phyloP scores from a whole-genome alignment of 2,888 invertebrate species.

The Epsilonema sp. region DNA sequence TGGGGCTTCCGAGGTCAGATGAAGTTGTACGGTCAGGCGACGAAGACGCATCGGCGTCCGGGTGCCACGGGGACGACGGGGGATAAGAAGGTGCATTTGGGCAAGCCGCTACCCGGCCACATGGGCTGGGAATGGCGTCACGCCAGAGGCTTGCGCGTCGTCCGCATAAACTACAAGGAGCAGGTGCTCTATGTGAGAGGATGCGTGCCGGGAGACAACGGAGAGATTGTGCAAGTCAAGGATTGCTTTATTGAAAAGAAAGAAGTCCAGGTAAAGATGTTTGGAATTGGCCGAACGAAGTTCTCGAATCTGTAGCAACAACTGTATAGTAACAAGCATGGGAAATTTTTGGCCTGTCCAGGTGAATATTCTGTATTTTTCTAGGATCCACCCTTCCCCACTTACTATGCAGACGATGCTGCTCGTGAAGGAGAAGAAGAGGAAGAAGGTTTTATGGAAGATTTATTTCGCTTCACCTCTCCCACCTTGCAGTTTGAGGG shows the following conservation, averaged over 20 bases:
- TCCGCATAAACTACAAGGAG: background rate
- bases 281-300: no score
- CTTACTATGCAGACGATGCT: background rate
- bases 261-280: conserved; percentile 4
- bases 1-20: conserved; percentile 76
- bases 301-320: no score
- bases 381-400: background rate
- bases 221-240: conserved; percentile 34
- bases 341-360: no score
- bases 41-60: conserved; percentile 73
- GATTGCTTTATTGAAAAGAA: conserved; percentile 16
- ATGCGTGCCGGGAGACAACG: conserved; percentile 59
- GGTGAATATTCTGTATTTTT: background rate
- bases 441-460: background rate
- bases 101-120: conserved; percentile 85
- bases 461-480: background rate
- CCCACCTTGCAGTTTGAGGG: background rate
- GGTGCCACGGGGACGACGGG: conserved; percentile 38
- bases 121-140: conserved; percentile 57
- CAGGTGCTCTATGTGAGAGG: conserved; percentile 55
- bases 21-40: conserved; percentile 49
- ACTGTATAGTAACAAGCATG: no score
- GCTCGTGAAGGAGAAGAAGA: background rate
- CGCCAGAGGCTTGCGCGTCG: conserved; percentile 40
- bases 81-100: conserved; percentile 70